Base-by-base conservation (phyloP, 2,888 invertebrate genomes). In the Apeira syringaria region DNA sequence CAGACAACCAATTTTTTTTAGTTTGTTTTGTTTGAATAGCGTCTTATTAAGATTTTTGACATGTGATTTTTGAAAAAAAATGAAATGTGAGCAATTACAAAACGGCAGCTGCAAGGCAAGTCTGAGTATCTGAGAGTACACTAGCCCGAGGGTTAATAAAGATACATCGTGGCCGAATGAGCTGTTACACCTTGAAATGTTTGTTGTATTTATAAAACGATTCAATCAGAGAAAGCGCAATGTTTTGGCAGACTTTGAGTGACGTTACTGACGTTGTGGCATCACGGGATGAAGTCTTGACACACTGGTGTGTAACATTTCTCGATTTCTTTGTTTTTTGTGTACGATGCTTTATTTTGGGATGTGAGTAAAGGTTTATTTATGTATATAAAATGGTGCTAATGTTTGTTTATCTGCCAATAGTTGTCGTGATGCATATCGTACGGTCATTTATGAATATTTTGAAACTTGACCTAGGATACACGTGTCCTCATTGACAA, bases 41-140 rank as follows among this genome's bases (percentile, higher is more conserved):
- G 24, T 29, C 9, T 20, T n/a, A n/a, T n/a, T n/a, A n/a, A 20
- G 29, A 10, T 22, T 29, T 47, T 22, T 24, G 24, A 44, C 53
- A 62, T 64, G 60, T 56, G 56, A 46, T 58, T 62, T 53, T 63
- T 53, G 54, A 52, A 66, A 74, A 55, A 52, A 66, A 74, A 76
- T 71, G 68, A 77, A 67, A 70, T 68, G 68, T 73, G 65, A 68
- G 71, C 68, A 72, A 71, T 75, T 72, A 73, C 53, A 55, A 60
- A 60, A 61, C 69, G 67, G 71, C 65, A 73, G 73, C 65, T 54
- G 46, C 53, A 44, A 52, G 27, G 48, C 51, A 54, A 54, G 20
- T 20, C 20, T 7, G 7, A 20, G 20, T 20, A 20, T 20, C 51
- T 40, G 48, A 50, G 26, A 26, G 53, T 53, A 55, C 56, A 66